phyloP scores from a whole-genome alignment of 2,113 vertebrate species.

The Irena cyanogastra region DNA sequence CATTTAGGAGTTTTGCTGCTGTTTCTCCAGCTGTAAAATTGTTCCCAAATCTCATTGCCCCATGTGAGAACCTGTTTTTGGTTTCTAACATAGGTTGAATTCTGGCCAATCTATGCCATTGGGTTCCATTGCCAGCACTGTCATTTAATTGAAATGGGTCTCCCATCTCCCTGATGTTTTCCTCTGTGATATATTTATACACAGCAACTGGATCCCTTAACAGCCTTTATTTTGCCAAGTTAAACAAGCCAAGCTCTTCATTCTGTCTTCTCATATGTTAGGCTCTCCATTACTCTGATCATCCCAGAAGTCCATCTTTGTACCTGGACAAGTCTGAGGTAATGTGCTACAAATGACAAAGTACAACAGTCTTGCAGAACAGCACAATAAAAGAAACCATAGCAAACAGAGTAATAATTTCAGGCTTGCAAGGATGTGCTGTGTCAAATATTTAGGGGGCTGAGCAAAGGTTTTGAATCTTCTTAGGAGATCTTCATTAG shows the following conservation, averaged over 20 bases:
- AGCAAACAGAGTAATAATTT: conserved; percentile 3
- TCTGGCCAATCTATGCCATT: neutral
- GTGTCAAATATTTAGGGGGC: conserved; percentile 30
- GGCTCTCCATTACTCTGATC: neutral
- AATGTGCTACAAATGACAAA: conserved; percentile 42
- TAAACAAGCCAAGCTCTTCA: neutral
- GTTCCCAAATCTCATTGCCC: neutral
- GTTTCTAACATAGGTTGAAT: neutral
- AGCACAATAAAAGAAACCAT: conserved; percentile 5
- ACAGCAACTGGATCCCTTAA: conserved; percentile 4
- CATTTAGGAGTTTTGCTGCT: neutral
- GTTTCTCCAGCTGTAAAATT: neutral
- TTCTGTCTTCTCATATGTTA: conserved; percentile 11
- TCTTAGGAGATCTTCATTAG: neutral
- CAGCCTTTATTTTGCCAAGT: neutral
- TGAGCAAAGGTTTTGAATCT: conserved; percentile 10
- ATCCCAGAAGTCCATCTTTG: conserved; percentile 27
- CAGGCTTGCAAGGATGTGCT: neutral
- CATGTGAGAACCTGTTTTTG: neutral
- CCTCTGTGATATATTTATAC: conserved; percentile 4
- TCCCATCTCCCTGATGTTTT: neutral
- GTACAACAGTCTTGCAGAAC: neutral
- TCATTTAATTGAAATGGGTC: neutral
- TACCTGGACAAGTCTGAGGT: conserved; percentile 47
- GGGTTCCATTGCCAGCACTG: neutral